A percentile compares a stretch with the other conserved stretches of the same genome.
Conservation (phyloP, 1,140 invertebrate species). For the Drosophila teissieri region DNA sequence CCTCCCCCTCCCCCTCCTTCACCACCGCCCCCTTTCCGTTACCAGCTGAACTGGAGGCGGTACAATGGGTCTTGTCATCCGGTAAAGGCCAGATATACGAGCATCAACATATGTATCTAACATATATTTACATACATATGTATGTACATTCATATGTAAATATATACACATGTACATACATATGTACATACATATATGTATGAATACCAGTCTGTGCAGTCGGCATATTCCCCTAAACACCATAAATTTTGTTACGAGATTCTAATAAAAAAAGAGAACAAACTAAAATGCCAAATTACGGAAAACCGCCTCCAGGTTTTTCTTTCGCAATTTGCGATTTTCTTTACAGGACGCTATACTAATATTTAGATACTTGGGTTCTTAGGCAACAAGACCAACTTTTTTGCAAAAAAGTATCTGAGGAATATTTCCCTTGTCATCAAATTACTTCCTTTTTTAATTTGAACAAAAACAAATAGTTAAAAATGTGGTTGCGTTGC, state of each 20-base stretch:
- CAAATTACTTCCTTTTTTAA: no score
- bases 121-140: not conserved
- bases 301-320: not conserved
- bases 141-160: no score
- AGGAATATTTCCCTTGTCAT: no score
- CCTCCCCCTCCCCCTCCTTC: not conserved
- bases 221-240: not conserved
- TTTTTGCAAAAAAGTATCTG: no score
- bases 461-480: no score
- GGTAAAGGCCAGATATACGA: conserved; percentile 8
- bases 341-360: no score
- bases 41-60: conserved; percentile 28
- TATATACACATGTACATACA: not conserved
- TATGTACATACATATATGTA: not conserved
- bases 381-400: no score
- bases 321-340: no score
- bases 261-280: not conserved
- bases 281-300: not conserved
- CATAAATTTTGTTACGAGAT: not conserved
- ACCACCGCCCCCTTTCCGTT: not conserved
- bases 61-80: conserved; percentile 45
- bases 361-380: no score
- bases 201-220: not conserved
- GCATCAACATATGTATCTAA: not conserved
- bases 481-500: no score